Percentiles rank a stretch among this genome's conserved stretches.
phyloP scores from a whole-genome alignment of 2,797 vertebrate species.

The Antennarius maculatus region DNA sequence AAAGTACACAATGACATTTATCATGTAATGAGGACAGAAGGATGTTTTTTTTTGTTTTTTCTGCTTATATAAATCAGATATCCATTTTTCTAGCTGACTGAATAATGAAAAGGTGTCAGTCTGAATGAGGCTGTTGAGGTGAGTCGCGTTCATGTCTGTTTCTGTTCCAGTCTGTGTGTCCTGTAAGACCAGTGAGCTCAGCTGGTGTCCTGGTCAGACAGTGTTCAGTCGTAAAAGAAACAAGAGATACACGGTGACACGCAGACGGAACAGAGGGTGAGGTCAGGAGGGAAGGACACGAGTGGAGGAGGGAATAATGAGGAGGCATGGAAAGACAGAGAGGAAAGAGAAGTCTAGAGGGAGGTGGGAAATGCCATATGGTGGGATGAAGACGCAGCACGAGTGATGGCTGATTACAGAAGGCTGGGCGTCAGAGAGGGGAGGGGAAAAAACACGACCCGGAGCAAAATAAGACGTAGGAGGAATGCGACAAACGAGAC shows the following conservation, averaged over 20 bases:
- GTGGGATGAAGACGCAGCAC: constrained; percentile 54
- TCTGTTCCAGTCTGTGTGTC: constrained; percentile 30
- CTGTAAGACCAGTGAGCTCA: constrained; percentile 42
- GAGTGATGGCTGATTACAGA: constrained; percentile 40
- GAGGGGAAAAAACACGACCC: constrained; percentile 22
- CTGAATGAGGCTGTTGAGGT: constrained; percentile 15
- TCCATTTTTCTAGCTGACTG: neutral
- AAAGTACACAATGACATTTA: neutral
- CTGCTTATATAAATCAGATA: neutral
- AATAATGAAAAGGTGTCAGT: neutral
- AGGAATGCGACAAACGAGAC: constrained; percentile 13
- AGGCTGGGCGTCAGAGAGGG: constrained; percentile 26
- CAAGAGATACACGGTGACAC: constrained; percentile 33
- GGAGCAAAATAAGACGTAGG: constrained; percentile 1
- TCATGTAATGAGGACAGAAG: neutral
- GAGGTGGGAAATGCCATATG: constrained; percentile 67
- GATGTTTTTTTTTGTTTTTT: neutral
- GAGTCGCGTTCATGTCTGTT: constrained; percentile 29
- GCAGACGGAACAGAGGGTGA: constrained; percentile 20
- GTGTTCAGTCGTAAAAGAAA: constrained; percentile 14
- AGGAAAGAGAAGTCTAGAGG: constrained; percentile 41
- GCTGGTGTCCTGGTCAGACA: constrained; percentile 45
- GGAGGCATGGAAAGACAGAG: constrained; percentile 9
- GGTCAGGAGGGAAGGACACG: constrained; percentile 4
- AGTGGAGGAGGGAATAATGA: constrained; percentile 1